Evolutionary conservation across 2,797 vertebrate species (phyloP).

Genomic region (Squalus acanthias): DNA sequence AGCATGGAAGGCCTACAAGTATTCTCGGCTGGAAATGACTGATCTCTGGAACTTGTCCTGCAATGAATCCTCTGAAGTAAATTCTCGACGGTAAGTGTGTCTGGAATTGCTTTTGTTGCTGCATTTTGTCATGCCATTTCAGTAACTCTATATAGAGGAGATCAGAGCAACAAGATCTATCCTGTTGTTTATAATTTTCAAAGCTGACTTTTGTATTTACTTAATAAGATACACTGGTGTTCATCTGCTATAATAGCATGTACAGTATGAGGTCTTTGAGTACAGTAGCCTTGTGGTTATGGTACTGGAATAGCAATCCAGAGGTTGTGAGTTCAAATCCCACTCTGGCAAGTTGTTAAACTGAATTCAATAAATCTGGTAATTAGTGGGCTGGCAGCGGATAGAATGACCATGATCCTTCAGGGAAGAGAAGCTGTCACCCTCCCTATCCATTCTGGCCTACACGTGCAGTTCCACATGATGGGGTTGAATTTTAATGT

Average conservation of each 20-base stretch:
- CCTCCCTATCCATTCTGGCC: background rate
- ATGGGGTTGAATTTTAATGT: too few species aligned
- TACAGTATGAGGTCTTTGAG: background rate
- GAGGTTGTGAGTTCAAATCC: background rate
- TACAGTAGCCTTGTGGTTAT: background rate
- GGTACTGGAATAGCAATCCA: background rate
- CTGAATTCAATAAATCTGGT: background rate
- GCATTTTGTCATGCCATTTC: background rate
- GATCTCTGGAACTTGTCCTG: conserved; percentile 71
- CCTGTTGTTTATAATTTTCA: background rate
- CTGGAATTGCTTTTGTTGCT: background rate
- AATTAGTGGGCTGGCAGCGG: background rate
- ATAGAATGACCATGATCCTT: background rate
- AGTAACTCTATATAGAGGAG: background rate
- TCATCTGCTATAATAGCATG: background rate
- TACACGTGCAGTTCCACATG: background rate
- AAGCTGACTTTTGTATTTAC: background rate
- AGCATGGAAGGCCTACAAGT: conserved; percentile 62
- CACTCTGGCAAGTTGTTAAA: background rate
- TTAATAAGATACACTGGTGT: background rate
- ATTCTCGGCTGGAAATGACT: conserved; percentile 57
- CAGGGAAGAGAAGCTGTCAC: background rate
- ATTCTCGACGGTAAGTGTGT: conserved; percentile 65
- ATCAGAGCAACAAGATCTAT: background rate
- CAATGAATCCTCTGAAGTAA: conserved; percentile 67